Evolutionary conservation across 2,113 vertebrate species (phyloP), one percentile per base, ranked within the genome.

Genomic region (Salvelinus alpinus): DNA sequence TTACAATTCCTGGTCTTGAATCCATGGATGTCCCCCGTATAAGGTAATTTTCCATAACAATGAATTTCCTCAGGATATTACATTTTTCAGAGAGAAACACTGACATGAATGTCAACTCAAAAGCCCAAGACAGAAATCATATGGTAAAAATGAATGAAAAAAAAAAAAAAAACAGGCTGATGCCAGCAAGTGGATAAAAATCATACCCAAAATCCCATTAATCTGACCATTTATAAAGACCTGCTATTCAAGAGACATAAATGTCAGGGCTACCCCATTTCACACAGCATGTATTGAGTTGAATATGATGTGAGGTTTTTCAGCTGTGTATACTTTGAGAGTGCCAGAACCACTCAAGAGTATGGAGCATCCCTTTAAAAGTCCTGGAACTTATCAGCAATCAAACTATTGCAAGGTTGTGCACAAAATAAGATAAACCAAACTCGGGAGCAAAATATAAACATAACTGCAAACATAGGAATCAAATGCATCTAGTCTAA

Each of bases 81-180:
- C 31, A 25, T 80, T 82, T 83, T 83, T 82, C n/a, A 67, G 66
- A 71, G 70, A 76, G 60, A 59, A 68, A 67, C 74, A 72, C 67
- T 54, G 66, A 79, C 76, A 80, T 81, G 85, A 78, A 78, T 79
- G 75, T 87, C 73, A 82, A 81, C 14, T 51, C 74, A 72, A 68
- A 78, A 87, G 79, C 78, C 73, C 68, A 85, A 80, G 31, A 85
- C 82, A 66, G 70, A 68, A 76, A 71, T 88, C 71, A 66, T 29
- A 11, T 66, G 27, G 27, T 18, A 29, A 70, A 67, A 72, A 80
- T 75, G 80, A 80, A 88, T 70, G 60, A 4, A 4, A 29, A 29
- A 31, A 34, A 64, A n/a, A 78, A 85, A 11, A 44, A 82, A 82
- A 67, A 59, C 27, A 73, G 70, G 75, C 51, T 0, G 14, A 54